These are phyloP conservation scores for Chaunax sp. DNA, from an alignment of 2,797 vertebrate species.

Conservation along the genomic window DNA sequence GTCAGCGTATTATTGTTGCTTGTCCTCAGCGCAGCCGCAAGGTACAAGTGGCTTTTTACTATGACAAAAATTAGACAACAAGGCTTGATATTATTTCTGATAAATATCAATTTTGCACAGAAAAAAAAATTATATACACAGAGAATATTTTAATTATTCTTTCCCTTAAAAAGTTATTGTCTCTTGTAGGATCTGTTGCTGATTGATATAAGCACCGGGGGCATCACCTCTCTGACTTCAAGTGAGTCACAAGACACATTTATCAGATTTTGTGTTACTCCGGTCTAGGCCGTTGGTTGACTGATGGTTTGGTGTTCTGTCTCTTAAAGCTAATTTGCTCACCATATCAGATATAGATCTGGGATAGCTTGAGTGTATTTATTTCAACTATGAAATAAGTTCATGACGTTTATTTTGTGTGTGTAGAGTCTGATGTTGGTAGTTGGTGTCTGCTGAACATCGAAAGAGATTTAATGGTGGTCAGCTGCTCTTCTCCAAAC, in stretches of 20 bases:
- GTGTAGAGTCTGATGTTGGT: slow-evolving; percentile 81
- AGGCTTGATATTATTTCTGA: background rate
- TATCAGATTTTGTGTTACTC: background rate
- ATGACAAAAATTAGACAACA: background rate
- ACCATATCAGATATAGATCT: background rate
- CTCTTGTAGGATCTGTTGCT: slow-evolving; percentile 70
- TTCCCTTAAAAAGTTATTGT: background rate
- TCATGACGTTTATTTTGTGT: slow-evolving; percentile 29
- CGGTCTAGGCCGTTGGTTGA: background rate
- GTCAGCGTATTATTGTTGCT: slow-evolving; percentile 88
- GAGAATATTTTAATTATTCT: background rate
- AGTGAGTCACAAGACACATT: slow-evolving; percentile 60
- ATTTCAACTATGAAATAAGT: slow-evolving; percentile 2
- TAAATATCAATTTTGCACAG: background rate
- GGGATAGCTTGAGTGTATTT: background rate
- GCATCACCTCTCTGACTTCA: slow-evolving; percentile 72
- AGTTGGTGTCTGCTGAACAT: slow-evolving; percentile 92
- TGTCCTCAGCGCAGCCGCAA: slow-evolving; percentile 90
- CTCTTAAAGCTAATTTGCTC: background rate
- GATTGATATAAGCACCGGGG: slow-evolving; percentile 75
- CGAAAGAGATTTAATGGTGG: slow-evolving; percentile 91
- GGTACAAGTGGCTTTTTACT: slow-evolving; percentile 75
- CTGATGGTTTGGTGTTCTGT: background rate
- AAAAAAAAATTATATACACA: background rate
- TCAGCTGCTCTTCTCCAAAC: slow-evolving; percentile 91